Evolutionary conservation across 2,113 vertebrate species (phyloP), one percentile per base, ranked within the genome.

Genomic region (Salvelinus sp.): DNA sequence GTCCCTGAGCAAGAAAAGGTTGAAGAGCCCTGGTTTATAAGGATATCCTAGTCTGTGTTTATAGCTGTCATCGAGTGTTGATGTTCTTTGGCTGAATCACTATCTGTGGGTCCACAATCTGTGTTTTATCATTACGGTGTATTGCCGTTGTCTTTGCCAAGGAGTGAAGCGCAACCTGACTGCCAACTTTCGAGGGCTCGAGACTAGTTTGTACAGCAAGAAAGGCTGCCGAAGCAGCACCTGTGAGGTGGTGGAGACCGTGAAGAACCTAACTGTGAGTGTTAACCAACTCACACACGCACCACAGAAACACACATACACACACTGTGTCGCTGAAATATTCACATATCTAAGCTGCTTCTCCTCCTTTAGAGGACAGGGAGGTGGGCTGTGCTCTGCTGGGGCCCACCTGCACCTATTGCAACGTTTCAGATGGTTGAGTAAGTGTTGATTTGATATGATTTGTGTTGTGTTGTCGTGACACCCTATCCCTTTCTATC

Each of bases 351-450:
- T 9, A 69, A 18, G 38, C 38, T 27, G 64, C 9, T 70, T 30
- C 16, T 14, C 14, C 6, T 44, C 3, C 76, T 79, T 70, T 92
- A 99, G 97, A 1, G 3, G 0, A 0, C 28, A 0, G 4, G 0
- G 1, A 0, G 0, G 77, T 96, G 73, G 97, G 97, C 48, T 98
- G 96, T 84, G 93, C 87, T 5, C 83, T 99, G 73, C 90, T 99
- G 69, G 97, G 97, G 14, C 96, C 97, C 0, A 92, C 94, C 0
- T 99, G 97, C 79, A 96, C 95, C 23, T 94, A 93, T 0, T 0
- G 94, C 96, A 16, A 95, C 95, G 33, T 96, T 83, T 83, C 93
- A 95, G 67, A 94, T 99, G 88, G 88, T 95, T 69, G 95, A 96
- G 97, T 99, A 94, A 95, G 97, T 96, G 7, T 47, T 7, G 33